Base-by-base conservation (phyloP, 1,140 invertebrate genomes). In the Lethocerus indicus region DNA sequence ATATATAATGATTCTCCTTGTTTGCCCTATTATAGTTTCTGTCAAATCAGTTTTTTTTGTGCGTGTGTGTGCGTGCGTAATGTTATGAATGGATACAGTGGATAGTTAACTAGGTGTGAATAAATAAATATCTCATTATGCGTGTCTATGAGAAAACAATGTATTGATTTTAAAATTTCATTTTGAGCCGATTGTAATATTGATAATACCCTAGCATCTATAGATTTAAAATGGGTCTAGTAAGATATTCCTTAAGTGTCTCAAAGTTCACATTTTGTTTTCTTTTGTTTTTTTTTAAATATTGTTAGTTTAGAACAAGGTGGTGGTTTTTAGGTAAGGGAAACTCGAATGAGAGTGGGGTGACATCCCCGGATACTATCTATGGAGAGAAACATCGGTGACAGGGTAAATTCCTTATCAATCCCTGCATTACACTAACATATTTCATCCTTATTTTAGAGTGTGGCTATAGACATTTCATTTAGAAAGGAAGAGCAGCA, bases 321-420 rank as follows among this genome's bases (percentile, higher is more conserved):
- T 51, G 44, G 28, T 51, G 50, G 50, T 51, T 51, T 46, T 50
- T 51, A 51, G 50, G 50, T 47, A 51, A 51, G 44, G 47, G 41
- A 45, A 47, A 26, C 28, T 35, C 46, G 21, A 45, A 44, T 36
- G 50, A 51, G 35, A 46, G 35, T 44, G 35, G 32, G 36, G 37
- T 53, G 20, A 45, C 21, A 47, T 50, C 41, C 39, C 49, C 52
- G 28, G 49, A 53, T 35, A 45, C 47, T 20, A 43, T 46, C 48
- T 44, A 29, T 25, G 32, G 29, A 45, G 46, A 49, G 35, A 49
- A 51, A 41, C 49, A 51, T 13, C 39, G 45, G 49, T 54, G 53
- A 47, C 47, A 41, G 43, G 42, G 42, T 44, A 44, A 44, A 6
- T 18, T 39, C n/a, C 37, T 5, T 18, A 7, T 39, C n/a, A n/a